phyloP scores from a whole-genome alignment of 2,888 invertebrate genomes.

The Ormyrus nitidulus region DNA sequence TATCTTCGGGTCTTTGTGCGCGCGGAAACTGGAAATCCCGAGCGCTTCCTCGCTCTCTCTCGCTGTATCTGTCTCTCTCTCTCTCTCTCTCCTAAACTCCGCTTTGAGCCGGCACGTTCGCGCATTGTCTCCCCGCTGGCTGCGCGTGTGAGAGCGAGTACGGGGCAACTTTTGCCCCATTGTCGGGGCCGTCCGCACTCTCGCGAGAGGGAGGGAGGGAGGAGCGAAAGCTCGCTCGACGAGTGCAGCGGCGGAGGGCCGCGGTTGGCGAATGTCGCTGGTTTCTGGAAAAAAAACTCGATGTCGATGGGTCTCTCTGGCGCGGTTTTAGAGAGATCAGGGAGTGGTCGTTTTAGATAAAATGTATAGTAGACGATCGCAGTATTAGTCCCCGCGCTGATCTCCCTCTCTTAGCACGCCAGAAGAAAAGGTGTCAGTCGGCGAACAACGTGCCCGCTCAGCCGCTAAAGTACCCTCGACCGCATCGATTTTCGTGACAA shows the following conservation, averaged over 20 bases:
- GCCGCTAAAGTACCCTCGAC: constrained; percentile 30
- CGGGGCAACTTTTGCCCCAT: constrained; percentile 55
- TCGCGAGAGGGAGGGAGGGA: background rate
- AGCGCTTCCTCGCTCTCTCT: constrained; percentile 36
- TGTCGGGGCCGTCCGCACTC: constrained; percentile 16
- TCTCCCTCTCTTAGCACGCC: too few relatives aligned
- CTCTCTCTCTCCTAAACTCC: constrained; percentile 43
- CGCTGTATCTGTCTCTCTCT: background rate
- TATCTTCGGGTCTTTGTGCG: constrained; percentile 54
- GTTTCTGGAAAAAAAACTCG: too few relatives aligned
- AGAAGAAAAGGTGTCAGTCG: background rate
- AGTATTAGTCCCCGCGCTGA: too few relatives aligned
- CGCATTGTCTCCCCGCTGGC: constrained; percentile 58
- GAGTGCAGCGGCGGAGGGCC: background rate
- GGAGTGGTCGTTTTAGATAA: too few relatives aligned
- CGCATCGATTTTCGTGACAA: constrained; percentile 52
- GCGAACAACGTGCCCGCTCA: constrained; percentile 5
- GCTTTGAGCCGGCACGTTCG: constrained; percentile 61
- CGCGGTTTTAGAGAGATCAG: too few relatives aligned
- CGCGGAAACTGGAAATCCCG: constrained; percentile 58
- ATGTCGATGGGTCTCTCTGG: too few relatives aligned
- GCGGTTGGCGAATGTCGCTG: constrained; percentile 1
- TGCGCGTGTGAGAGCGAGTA: constrained; percentile 23
- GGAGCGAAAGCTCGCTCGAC: constrained; percentile 42
- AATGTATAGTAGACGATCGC: too few relatives aligned